A percentile compares a stretch with the other conserved stretches of the same genome.
phyloP scores from a whole-genome alignment of 2,888 invertebrate species.

The Tachina grossa region DNA sequence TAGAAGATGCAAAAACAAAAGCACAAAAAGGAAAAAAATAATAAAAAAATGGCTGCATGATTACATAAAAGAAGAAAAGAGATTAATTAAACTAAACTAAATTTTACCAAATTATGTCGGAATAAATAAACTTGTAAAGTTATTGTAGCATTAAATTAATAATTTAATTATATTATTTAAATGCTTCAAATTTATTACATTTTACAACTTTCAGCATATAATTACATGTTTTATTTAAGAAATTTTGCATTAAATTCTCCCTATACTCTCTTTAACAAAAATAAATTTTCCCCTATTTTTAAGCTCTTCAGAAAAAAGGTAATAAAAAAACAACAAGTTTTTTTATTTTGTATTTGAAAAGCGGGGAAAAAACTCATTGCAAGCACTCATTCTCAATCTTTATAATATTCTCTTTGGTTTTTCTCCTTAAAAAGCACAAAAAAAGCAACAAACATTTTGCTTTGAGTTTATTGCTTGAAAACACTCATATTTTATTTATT shows the following conservation, averaged over 20 bases:
- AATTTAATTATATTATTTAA: not conserved
- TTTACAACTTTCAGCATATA: not conserved
- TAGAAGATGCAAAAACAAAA: constrained; percentile 57
- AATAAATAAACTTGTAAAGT: not conserved
- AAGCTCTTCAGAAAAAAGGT: not conserved
- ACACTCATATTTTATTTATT: constrained; percentile 26
- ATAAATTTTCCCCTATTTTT: constrained; percentile 28
- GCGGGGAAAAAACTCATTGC: constrained; percentile 60
- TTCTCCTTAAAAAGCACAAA: not conserved
- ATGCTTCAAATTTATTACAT: not conserved
- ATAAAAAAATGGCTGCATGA: constrained; percentile 69
- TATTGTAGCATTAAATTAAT: not conserved
- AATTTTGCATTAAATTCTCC: constrained; percentile 9
- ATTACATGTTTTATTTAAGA: not conserved
- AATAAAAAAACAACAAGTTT: not conserved
- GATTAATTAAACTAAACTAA: constrained; percentile 26
- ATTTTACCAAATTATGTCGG: not conserved
- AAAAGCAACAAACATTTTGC: constrained; percentile 36
- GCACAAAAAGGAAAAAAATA: constrained; percentile 46
- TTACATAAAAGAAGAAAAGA: constrained; percentile 41
- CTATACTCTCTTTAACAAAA: constrained; percentile 1
- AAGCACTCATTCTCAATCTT: not conserved
- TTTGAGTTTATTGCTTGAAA: constrained; percentile 40
- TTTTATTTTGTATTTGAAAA: not conserved
- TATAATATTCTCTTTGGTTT: constrained; percentile 26